Conservation (phyloP, 2,888 invertebrate species). For the Thymelicus sylvestris region DNA sequence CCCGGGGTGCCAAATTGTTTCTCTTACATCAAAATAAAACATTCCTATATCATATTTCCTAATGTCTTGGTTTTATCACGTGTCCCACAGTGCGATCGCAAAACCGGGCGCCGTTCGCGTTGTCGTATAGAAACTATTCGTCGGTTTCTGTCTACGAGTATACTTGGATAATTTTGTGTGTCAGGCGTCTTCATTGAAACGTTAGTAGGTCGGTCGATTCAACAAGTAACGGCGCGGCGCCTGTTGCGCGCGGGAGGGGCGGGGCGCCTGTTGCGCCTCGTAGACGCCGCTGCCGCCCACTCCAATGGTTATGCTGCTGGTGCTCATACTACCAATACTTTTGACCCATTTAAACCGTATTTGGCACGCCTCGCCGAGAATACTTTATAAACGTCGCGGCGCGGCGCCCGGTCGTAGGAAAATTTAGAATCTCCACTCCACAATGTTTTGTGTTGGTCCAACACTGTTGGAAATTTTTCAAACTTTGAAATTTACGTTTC, state of each 20-base stretch:
- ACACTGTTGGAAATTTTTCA: background rate
- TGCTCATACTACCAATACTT: slow-evolving; percentile 67
- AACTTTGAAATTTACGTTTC: background rate
- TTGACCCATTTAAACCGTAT: slow-evolving; percentile 64
- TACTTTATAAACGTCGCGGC: slow-evolving; percentile 1
- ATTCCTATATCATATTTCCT: background rate
- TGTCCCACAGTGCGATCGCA: slow-evolving; percentile 1
- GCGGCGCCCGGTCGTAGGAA: background rate
- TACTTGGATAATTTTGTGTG: slow-evolving; percentile 51
- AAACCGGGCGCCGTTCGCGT: background rate
- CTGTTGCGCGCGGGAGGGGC: slow-evolving; percentile 72
- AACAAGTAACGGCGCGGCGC: slow-evolving; percentile 79
- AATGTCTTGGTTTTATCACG: background rate
- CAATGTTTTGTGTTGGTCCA: too few relatives aligned
- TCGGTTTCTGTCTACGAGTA: slow-evolving; percentile 32
- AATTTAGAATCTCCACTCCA: background rate
- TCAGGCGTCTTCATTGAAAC: slow-evolving; percentile 68
- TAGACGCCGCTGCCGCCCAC: slow-evolving; percentile 78
- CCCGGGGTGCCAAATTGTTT: background rate
- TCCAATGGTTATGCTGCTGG: slow-evolving; percentile 50
- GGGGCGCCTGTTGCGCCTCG: slow-evolving; percentile 80
- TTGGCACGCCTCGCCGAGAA: slow-evolving; percentile 21
- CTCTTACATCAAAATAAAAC: background rate
- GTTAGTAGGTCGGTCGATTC: slow-evolving; percentile 85
- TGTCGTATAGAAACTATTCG: slow-evolving; percentile 26